Base-by-base conservation (phyloP, 2,113 vertebrate genomes). In the Nettapus auritus region DNA sequence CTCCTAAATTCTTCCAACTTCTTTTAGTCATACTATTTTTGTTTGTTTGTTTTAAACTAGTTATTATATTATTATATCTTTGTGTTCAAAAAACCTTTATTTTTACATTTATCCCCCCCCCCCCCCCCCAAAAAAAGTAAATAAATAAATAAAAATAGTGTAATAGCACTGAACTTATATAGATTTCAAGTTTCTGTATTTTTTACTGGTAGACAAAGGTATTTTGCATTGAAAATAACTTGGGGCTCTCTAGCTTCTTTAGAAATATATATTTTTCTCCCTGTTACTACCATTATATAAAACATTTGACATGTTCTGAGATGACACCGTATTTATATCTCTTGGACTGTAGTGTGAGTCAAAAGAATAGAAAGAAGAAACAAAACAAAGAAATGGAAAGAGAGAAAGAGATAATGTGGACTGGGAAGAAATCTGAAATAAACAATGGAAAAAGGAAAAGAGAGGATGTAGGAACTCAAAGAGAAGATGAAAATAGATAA, bases 1-100 rank as follows among this genome's bases (percentile, higher is more conserved):
- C 9, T 62, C 7, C 21, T 53, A 38, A 63, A 86, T 71, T 71
- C 9, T 75, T 8, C 17, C 1, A 7, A 18, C 1, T 63, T 57
- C 8, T 5, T 33, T 18, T 16, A 52, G 3, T n/a, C 9, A 31
- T 18, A 9, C 1, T 23, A 50, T 25, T 25, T 23, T 73, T 57
- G 22, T 34, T 19, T 17, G 56, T 23, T 11, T 33, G 19, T 60
- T 28, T 52, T 26, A 3, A 28, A 3, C 0, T 8, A 3, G 2
- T 62, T 70, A 16, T 53, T 70, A 4, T 7, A 50, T 62, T 70
- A 19, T 53, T 70, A 4, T 7, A 55, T 62, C 60, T 67, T 67
- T 57, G 2, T 34, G 5, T 33, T 92, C 15, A 86, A 28, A 20
- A 26, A 42, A 1, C 1, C 4, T 20, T n/a, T 21, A 40, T 48